Evolutionary conservation across 2,113 vertebrate genomes (phyloP).

Genomic region (Calcarius ornatus): DNA sequence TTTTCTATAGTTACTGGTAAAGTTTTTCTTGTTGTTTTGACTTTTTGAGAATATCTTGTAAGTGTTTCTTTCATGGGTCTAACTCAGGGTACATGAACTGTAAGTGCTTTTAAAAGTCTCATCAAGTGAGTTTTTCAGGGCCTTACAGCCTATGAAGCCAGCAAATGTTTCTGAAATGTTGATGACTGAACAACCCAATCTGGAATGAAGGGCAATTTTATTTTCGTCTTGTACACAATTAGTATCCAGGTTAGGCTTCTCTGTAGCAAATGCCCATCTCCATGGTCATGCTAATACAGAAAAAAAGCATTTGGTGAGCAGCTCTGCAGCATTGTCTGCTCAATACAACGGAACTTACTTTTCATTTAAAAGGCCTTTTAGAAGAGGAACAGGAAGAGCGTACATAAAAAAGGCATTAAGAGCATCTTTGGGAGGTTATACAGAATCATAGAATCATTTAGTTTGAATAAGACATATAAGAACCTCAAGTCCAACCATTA

Average conservation of each 20-base stretch:
- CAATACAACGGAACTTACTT: not conserved
- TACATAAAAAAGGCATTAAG: not conserved
- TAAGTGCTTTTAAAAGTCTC: not conserved
- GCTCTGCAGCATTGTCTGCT: not conserved
- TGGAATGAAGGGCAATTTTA: not conserved
- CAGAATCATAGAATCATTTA: not conserved
- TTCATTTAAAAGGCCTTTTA: not conserved
- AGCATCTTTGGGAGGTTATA: not conserved
- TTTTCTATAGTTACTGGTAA: not conserved
- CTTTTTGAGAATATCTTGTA: not conserved
- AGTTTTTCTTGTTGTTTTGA: not conserved
- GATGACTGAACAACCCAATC: not conserved
- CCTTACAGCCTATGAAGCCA: not conserved
- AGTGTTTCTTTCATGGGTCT: not conserved
- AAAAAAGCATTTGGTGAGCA: not conserved
- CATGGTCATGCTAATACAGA: not conserved
- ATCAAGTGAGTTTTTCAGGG: not conserved
- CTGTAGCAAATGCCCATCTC: not conserved
- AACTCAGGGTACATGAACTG: not conserved
- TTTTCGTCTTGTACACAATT: not conserved
- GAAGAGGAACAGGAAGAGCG: not conserved
- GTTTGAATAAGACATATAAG: not conserved
- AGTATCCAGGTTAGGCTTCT: not conserved
- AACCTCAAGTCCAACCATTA: not conserved
- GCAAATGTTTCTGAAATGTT: not conserved